Evolutionary conservation across 2,888 invertebrate species (phyloP), one percentile per base, ranked within the genome.

Genomic region (Drosophila colorata): DNA sequence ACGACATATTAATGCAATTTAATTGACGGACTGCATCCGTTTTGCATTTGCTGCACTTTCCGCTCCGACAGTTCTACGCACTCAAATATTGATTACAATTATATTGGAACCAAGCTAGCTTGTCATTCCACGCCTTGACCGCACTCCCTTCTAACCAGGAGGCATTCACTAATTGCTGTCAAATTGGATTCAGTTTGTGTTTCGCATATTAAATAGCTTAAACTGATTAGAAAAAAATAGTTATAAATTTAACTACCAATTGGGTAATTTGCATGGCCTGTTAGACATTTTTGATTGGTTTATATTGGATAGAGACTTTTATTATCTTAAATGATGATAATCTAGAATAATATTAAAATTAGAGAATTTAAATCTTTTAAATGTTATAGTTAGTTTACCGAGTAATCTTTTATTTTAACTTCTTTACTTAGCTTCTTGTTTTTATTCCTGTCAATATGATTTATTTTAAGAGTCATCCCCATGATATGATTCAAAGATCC

Each of bases 11-110:
- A 87, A 79, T 84, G 78, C 74, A 76, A 78, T 76, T 69, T 66
- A 70, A 80, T 73, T 87, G 83, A 86, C 88, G 80, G 77, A 58
- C 69, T 49, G 72, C 83, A 80, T 82, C 77, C 77, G 77, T 52
- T 66, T 70, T 58, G 59, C 78, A 71, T 56, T 72, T 76, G 66
- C 76, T 38, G 51, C 60, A 58, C 38, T 64, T 18, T 49, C 20
- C 57, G 35, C 28, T 47, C 44, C 11, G 52, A 23, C 51, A 43
- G 37, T 37, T 51, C 8, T 9, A 35, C 7, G 25, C 69, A 73
- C 71, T 83, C 77, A 76, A 74, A 79, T 87, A 89, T 90, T 88
- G 88, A 90, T 88, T 90, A 90, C 87, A 90, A 84, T 83, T 75
- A 80, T 87, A 84, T 80, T 84, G 79, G 82, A 78, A 75, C 43